A percentile compares a stretch with the other conserved stretches of the same genome.
phyloP scores from a whole-genome alignment of 2,797 vertebrate species.

The Rhodeus uyekii region DNA sequence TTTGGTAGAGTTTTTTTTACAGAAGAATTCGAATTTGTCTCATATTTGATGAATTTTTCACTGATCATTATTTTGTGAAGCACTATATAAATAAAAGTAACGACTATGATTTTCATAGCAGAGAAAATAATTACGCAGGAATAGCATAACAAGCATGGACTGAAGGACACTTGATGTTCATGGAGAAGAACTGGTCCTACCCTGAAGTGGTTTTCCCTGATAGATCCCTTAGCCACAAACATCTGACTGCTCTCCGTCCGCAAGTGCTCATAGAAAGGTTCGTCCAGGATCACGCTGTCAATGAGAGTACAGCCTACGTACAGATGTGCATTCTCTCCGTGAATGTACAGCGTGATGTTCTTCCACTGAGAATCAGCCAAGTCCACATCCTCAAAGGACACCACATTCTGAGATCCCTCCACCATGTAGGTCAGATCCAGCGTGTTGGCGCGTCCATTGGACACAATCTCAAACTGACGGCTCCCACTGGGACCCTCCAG shows the following conservation, averaged over 20 bases:
- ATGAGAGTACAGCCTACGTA: conserved; percentile 91
- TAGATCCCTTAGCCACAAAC: conserved; percentile 89
- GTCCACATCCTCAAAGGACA: conserved; percentile 94
- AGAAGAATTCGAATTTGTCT: not conserved
- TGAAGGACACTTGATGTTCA: not conserved
- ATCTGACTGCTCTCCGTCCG: conserved; percentile 81
- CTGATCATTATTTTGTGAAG: not conserved
- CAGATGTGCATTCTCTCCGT: conserved; percentile 88
- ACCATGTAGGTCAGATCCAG: conserved; percentile 92
- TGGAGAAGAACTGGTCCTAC: conserved; percentile 72
- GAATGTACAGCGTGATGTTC: conserved; percentile 91
- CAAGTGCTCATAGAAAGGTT: conserved; percentile 93
- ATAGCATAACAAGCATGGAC: not conserved
- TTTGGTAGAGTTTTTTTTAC: not conserved
- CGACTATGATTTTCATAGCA: not conserved
- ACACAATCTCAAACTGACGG: conserved; percentile 92
- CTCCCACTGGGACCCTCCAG: conserved; percentile 82
- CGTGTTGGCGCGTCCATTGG: conserved; percentile 91
- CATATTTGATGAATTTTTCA: not conserved
- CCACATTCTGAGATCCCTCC: conserved; percentile 83
- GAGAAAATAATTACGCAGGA: not conserved
- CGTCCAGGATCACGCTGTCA: conserved; percentile 91
- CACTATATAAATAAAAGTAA: not conserved
- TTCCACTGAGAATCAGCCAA: conserved; percentile 95
- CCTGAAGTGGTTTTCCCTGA: conserved; percentile 92